Evolutionary conservation across 2,888 invertebrate genomes (phyloP).

Genomic region (Rhyacophila evoluta): DNA sequence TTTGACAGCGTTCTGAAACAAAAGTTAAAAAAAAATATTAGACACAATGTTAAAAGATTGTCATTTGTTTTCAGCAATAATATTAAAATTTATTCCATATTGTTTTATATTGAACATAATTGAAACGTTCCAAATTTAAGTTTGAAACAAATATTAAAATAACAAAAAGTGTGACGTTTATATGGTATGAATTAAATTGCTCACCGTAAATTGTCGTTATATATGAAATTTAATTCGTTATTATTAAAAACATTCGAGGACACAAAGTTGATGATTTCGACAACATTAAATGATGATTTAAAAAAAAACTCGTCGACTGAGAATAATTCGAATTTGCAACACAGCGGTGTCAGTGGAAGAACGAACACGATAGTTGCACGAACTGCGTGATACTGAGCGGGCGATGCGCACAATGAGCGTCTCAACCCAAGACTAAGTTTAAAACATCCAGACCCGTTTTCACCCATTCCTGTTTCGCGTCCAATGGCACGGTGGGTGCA

Average conservation of each 20-base stretch:
- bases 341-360: neutral
- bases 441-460: slow-evolving; percentile 7
- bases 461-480: slow-evolving; percentile 20
- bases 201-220: neutral
- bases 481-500: slow-evolving; percentile 32
- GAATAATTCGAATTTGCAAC: neutral
- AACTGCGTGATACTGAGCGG: neutral
- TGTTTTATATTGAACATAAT: too few relatives aligned
- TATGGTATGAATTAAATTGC: neutral
- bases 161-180: too few relatives aligned
- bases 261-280: neutral
- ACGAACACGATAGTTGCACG: neutral
- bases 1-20: neutral
- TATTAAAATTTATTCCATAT: too few relatives aligned
- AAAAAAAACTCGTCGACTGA: neutral
- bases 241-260: neutral
- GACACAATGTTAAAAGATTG: too few relatives aligned
- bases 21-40: neutral
- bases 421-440: neutral
- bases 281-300: neutral
- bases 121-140: too few relatives aligned
- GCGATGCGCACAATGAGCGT: neutral
- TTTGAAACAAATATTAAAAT: too few relatives aligned
- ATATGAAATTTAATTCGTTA: neutral
- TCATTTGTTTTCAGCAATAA: too few relatives aligned